Base-by-base conservation (phyloP, 2,888 invertebrate genomes). In the Chesias legatella region DNA sequence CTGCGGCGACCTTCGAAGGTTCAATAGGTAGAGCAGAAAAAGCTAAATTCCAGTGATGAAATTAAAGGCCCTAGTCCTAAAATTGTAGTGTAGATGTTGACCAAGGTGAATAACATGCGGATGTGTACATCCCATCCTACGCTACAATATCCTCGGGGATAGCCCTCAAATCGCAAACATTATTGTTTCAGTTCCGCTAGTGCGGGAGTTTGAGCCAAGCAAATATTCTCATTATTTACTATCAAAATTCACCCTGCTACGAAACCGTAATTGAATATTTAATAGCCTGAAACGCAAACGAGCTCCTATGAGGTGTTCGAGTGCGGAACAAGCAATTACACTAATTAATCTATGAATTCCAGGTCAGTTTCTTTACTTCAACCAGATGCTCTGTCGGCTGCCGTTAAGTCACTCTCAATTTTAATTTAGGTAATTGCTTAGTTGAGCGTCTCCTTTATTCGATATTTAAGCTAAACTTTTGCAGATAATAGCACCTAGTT, bases 381-480 rank as follows among this genome's bases (percentile, higher is more conserved):
- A 23, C 25, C 31, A 27, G 35, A 20, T 30, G 25, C 33, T 26
- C 27, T 23, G n/a, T 20, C 22, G 22, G 30, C 27, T 30, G 21
- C 13, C 24, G 29, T 25, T 9, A 8, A 40, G 29, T 33, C 25
- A 25, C 33, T 35, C 33, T 31, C 43, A 40, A 47, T 56, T 55
- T 53, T 46, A 41, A 55, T 55, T 53, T 47, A 47, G 47, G 51
- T 53, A 31, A 45, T 31, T 30, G 35, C 31, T 40, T 5, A 40
- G 53, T 53, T 53, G 51, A 22, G n/a, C 13, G 2, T 2, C 2
- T 3, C 5, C 3, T 3, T 17, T 17, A 17, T 17, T 17, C 5
- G 2, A 3, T 17, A 17, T n/a, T n/a, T n/a, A n/a, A n/a, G n/a
- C n/a, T n/a, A n/a, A n/a, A n/a, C n/a, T n/a, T n/a, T n/a, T n/a